Evolutionary conservation across 1,140 invertebrate genomes (phyloP), one percentile per base, ranked within the genome.

Genomic region (Fopius arisanus): DNA sequence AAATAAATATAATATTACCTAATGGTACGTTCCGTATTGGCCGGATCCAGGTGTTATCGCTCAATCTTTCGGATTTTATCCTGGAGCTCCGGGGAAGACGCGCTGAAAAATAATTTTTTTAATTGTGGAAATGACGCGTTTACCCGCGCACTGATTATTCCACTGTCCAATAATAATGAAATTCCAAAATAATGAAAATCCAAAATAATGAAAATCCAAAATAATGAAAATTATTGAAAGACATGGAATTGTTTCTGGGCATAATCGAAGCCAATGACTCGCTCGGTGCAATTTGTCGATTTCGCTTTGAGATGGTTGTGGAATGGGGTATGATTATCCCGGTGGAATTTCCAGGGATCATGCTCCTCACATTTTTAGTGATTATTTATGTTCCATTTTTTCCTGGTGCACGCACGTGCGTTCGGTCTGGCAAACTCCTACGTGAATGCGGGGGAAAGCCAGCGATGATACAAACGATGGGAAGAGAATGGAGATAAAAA

Each of bases 21-120:
- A 79, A 83, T 83, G 80, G 82, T 71, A 76, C 77, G 78, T 80
- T 81, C 79, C 79, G 79, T 75, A 82, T 83, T 81, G 80, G 70
- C 77, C 74, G 76, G 79, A 82, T 82, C 78, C 74, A 76, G 41
- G 43, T 26, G 67, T 73, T 73, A 73, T 67, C 71, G 71, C 37
- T 72, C 41, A 40, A 72, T 72, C 70, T 70, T 62, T 62, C 28
- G 9, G 5, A n/a, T 23, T 16, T 7, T 59, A n/a, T 48, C 29
- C 14, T 54, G 26, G 29, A 48, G 33, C 31, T 62, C 37, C 26
- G 54, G 28, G n/a, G 7, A 33, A 40, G 26, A 71, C 69, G 33
- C 29, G 23, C 7, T 26, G 26, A 26, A 23, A 14, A 62, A 62
- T 28, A 62, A 62, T 62, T 62, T 37, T n/a, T n/a, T n/a, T n/a